Base-by-base conservation (phyloP, 2,797 vertebrate genomes). In the Taenioides sp. region DNA sequence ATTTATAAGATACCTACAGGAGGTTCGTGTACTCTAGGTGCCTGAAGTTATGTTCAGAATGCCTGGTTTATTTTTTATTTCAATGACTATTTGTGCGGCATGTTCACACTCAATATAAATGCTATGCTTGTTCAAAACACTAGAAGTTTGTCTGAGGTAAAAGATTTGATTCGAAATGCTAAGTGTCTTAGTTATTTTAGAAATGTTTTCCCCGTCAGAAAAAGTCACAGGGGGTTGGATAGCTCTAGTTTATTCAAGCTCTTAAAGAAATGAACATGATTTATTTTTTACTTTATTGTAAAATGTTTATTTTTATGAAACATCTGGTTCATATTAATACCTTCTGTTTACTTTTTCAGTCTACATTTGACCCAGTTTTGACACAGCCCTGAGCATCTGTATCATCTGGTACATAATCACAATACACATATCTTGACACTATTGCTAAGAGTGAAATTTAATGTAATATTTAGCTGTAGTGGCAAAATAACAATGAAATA, bases 31-130 rank as follows among this genome's bases (percentile, higher is more conserved):
- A 72, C 79, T 71, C 79, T 77, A 68, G 75, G 76, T 72, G 72
- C 52, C 71, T 80, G 18, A 75, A 67, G 54, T 74, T 69, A 78
- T 87, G 87, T 76, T 74, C 69, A 70, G 68, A 83, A 81, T 88
- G 83, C 84, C 69, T 82, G 86, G 78, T 81, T 76, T 59, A n/a
- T 57, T 28, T 50, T 52, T 47, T 67, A 2, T 54, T 52, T 67
- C 10, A 57, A 28, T 58, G 54, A 68, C 68, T 79, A 86, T 85
- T 80, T 88, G 88, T 93, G 90, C 88, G 89, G 93, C 92, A 93
- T 93, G 92, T 90, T 91, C 77, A 88, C 85, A 90, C 89, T 92
- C 81, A 81, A 89, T 92, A 88, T 91, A 86, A 90, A 90, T 86
- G 86, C 89, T 77, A 87, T 80, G 87, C 86, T 91, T 16, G 73